Base-by-base conservation (phyloP, 2,113 vertebrate species). In the Alethe diademata region DNA sequence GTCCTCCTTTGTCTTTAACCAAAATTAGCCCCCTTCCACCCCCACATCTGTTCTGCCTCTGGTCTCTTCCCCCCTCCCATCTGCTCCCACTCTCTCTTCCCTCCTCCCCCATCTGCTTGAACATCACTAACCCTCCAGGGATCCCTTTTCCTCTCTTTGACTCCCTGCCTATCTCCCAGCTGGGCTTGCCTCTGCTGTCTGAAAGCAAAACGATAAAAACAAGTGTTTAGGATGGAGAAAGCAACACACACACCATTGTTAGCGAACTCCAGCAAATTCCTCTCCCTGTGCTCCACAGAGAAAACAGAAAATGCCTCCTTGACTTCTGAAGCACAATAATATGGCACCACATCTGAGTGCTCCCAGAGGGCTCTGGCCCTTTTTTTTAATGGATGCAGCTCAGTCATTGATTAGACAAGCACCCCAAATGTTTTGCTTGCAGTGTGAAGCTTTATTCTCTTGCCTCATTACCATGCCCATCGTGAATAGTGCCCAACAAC, bases 31-130 rank as follows among this genome's bases (percentile, higher is more conserved):
- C 72, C 42, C 95, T 92, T 69, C 85, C 71, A 83, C 91, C 74
- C 62, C 62, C 91, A 91, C 96, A 97, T 96, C 96, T 97, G 96
- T 76, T 96, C 82, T 67, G 15, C 40, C 91, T 81, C 95, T 95
- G 74, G 71, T 95, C 15, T 92, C n/a, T 92, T 81, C 56, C 73
- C 94, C 83, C 78, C 88, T 95, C 86, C 92, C 96, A 96, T 97
- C 93, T 97, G 96, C 57, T 97, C 25, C 57, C 72, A 62, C 38
- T 91, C 66, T 83, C 38, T 88, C 40, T 93, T 92, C 69, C 90
- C 90, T 95, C 84, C 82, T 97, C 89, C 92, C 93, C 96, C 95
- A 95, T 96, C 90, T 96, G 94, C 86, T 48, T 74, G 93, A 96
- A 91, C 91, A 95, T 83, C 74, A 73, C 88, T 54, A 96, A 70